Base-by-base conservation (phyloP, 2,797 vertebrate species). In the Ctenopoma kingsleyae region DNA sequence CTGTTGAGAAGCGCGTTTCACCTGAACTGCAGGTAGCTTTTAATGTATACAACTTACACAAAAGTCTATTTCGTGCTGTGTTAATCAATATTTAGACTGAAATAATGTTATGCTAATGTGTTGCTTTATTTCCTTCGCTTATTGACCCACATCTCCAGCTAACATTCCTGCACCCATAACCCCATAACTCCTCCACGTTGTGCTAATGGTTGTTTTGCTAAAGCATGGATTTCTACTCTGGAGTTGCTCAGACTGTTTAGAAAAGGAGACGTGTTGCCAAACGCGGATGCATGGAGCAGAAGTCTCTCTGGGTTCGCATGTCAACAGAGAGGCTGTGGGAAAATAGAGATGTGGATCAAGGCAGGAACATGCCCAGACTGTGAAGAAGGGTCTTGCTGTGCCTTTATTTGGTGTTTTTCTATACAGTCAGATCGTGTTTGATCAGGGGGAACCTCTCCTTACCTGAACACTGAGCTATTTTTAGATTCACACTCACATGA, bases 391-490 rank as follows among this genome's bases (percentile, higher is more conserved):
- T 52, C 23, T 49, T 3, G 2, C 36, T 12, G 22, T 64, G 60
- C 0, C 58, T 71, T 60, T 48, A 67, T 72, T 70, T 59, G 57
- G 54, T 70, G 50, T 71, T 69, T 75, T 61, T 81, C 67, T 84
- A 51, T 27, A 25, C 35, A 23, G 80, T 58, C 19, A 1, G 44
- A 22, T 60, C 19, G 3, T 60, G 74, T 86, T 79, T 67, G 82
- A 87, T 86, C 61, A 43, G 50, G 56, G 79, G 81, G 78, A 80
- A 83, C 69, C 71, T 83, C 84, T 83, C 55, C 59, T 78, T 86
- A 90, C 84, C 84, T 89, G 84, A 75, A 15, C 61, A 5, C 54
- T 0, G 16, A 1, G 40, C 75, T 91, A 87, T 90, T 89, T 89
- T 82, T 87, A 92, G 82, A 70, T 66, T 65, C 66, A 48, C 81